phyloP scores from a whole-genome alignment of 2,888 invertebrate genomes.

The Agrotis exclamationis region DNA sequence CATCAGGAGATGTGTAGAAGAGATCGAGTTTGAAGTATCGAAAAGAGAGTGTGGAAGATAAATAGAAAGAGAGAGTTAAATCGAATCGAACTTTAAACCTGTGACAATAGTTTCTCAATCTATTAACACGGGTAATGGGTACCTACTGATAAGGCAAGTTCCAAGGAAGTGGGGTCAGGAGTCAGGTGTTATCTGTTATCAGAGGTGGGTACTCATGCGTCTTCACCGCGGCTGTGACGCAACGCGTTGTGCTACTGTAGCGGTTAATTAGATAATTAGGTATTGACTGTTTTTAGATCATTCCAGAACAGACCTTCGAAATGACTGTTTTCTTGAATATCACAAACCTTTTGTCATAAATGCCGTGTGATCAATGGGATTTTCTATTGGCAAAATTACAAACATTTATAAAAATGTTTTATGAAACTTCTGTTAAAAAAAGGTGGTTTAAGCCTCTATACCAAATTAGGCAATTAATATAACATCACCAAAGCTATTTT shows the following conservation, averaged over 20 bases:
- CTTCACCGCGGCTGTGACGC: conserved; percentile 51
- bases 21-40: too few relatives aligned
- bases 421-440: too few relatives aligned
- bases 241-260: conserved; percentile 15
- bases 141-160: conserved; percentile 59
- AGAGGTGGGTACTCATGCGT: conserved; percentile 44
- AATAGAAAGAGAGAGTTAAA: neutral
- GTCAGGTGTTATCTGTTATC: conserved; percentile 62
- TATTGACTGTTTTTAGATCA: neutral
- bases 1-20: too few relatives aligned
- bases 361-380: neutral
- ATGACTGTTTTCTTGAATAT: too few relatives aligned
- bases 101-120: conserved; percentile 27
- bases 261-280: conserved; percentile 36
- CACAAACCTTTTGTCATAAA: too few relatives aligned
- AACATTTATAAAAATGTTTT: neutral
- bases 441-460: too few relatives aligned
- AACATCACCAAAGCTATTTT: too few relatives aligned
- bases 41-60: conserved; percentile 5
- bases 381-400: neutral
- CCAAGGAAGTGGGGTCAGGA: conserved; percentile 71
- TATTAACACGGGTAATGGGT: conserved; percentile 49
- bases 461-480: too few relatives aligned
- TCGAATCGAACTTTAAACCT: conserved; percentile 3
- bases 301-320: neutral